These are phyloP conservation scores for Drosophila demipolita DNA, from an alignment of 2,888 invertebrate genomes.

Conservation along the genomic window DNA sequence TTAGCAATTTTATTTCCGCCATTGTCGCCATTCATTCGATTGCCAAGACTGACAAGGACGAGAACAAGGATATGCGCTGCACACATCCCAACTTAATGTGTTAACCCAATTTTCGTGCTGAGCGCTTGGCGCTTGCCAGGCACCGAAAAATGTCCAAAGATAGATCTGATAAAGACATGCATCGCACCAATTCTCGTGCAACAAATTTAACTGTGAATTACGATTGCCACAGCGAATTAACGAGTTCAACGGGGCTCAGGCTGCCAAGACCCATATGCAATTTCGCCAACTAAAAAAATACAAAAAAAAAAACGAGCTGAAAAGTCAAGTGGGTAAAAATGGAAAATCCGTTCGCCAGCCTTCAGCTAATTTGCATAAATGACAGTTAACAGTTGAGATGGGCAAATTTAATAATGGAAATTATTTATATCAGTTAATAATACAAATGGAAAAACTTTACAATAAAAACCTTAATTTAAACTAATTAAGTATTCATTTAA, in stretches of 20 bases:
- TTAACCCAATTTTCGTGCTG: constrained; percentile 73
- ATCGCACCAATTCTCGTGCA: constrained; percentile 38
- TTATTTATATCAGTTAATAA: neutral
- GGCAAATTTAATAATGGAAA: constrained; percentile 15
- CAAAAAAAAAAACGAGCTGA: constrained; percentile 15
- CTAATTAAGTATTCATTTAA: too few relatives aligned
- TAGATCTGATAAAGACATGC: constrained; percentile 49
- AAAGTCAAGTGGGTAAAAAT: constrained; percentile 38
- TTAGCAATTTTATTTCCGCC: constrained; percentile 78
- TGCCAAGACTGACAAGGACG: constrained; percentile 57
- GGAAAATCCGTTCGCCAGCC: constrained; percentile 23
- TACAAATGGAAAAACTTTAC: neutral
- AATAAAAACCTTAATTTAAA: too few relatives aligned
- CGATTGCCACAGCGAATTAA: constrained; percentile 46
- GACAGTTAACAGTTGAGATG: constrained; percentile 26
- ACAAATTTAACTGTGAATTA: constrained; percentile 61
- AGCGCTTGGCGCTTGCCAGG: constrained; percentile 37
- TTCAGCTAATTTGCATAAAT: constrained; percentile 65
- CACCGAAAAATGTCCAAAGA: constrained; percentile 10
- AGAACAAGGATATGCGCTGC: constrained; percentile 20
- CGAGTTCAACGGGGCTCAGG: constrained; percentile 17
- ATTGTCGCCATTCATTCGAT: constrained; percentile 77
- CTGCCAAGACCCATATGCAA: constrained; percentile 30
- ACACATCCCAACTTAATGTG: constrained; percentile 61
- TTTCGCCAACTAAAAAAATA: constrained; percentile 28